phyloP scores from a whole-genome alignment of 2,888 invertebrate genomes.

The Tipula unca region DNA sequence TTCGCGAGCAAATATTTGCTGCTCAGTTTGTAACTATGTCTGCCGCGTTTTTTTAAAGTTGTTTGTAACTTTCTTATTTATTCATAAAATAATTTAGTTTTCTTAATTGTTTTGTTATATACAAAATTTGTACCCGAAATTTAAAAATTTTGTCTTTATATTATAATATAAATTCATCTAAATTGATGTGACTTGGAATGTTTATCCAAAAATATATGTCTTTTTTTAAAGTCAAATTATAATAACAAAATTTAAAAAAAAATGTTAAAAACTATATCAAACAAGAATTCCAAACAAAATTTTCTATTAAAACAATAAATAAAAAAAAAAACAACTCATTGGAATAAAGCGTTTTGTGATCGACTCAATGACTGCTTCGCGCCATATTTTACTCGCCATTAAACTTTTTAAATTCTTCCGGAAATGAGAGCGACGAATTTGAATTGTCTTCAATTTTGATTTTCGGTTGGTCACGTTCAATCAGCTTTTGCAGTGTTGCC shows the following conservation, averaged over 20 bases:
- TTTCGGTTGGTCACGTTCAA: conserved; percentile 14
- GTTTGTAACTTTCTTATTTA: not conserved
- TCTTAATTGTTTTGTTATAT: not conserved
- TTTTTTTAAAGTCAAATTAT: not conserved
- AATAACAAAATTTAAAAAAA: not conserved
- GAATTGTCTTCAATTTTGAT: conserved; percentile 10
- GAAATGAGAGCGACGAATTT: not conserved
- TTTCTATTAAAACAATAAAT: not conserved
- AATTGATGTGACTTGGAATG: not conserved
- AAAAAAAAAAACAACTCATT: not conserved
- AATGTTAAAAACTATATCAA: not conserved
- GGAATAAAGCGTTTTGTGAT: not conserved
- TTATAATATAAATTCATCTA: not conserved
- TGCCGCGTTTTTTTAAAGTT: not conserved
- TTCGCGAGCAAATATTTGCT: not conserved
- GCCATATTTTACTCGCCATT: not conserved
- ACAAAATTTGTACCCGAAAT: not conserved
- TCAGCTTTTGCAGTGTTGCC: not conserved
- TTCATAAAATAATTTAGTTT: not conserved
- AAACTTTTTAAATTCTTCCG: conserved; percentile 14
- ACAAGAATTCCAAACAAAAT: not conserved
- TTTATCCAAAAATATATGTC: not conserved
- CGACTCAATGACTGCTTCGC: not conserved
- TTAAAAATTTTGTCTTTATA: not conserved
- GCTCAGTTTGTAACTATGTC: not conserved